Conservation (phyloP, 2,888 invertebrate species). For the Palloptera scutellata region DNA sequence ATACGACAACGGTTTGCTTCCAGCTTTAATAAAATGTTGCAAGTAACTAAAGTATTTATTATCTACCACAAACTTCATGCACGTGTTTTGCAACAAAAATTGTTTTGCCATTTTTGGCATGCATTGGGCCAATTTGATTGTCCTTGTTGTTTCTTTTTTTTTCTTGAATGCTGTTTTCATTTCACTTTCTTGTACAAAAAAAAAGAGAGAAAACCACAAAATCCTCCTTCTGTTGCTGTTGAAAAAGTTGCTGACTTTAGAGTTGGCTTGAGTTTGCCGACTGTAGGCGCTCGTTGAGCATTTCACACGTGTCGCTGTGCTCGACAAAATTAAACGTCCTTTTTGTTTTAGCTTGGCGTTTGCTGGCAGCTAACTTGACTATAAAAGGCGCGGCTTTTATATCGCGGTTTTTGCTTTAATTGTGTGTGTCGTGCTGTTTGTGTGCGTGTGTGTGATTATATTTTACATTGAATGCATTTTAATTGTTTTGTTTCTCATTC, state of each 20-base stretch:
- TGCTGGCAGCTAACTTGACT: neutral
- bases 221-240: neutral
- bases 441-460: too few relatives aligned
- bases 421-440: too few relatives aligned
- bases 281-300: constrained; percentile 32
- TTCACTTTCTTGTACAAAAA: constrained; percentile 16
- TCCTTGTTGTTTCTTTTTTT: constrained; percentile 30
- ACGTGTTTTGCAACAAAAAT: too few relatives aligned
- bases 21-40: too few relatives aligned
- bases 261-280: constrained; percentile 24
- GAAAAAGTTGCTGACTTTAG: constrained; percentile 28
- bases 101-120: constrained; percentile 1
- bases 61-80: too few relatives aligned
- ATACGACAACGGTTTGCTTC: too few relatives aligned
- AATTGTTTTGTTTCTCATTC: neutral
- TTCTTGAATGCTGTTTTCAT: constrained; percentile 26
- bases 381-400: too few relatives aligned
- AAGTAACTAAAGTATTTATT: too few relatives aligned
- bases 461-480: neutral
- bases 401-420: too few relatives aligned
- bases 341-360: constrained; percentile 2
- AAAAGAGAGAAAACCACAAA: neutral
- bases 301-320: constrained; percentile 43
- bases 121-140: constrained; percentile 2
- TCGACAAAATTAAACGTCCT: constrained; percentile 38